These are phyloP conservation scores for Dryobota labecula DNA, from an alignment of 2,888 invertebrate genomes.

Conservation along the genomic window DNA sequence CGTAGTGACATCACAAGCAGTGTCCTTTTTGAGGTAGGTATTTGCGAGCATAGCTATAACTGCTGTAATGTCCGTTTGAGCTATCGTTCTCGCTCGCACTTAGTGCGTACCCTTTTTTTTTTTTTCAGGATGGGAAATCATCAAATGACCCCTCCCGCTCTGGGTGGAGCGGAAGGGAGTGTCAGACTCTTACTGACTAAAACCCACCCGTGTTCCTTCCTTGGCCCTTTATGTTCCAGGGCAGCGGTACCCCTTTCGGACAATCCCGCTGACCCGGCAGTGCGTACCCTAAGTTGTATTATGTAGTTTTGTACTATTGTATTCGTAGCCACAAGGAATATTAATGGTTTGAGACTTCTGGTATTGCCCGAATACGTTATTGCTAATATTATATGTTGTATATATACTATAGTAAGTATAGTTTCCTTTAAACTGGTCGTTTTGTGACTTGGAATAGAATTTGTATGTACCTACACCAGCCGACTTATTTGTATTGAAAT, in stretches of 20 bases:
- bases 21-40: background rate
- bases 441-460: background rate
- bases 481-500: background rate
- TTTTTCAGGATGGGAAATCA: too few relatives aligned
- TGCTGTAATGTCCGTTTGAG: background rate
- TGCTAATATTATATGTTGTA: conserved; percentile 15
- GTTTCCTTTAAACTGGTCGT: background rate
- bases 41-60: background rate
- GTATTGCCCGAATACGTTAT: conserved; percentile 15
- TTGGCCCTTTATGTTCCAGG: too few relatives aligned
- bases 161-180: too few relatives aligned
- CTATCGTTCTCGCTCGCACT: background rate
- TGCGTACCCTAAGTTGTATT: background rate
- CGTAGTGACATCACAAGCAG: background rate
- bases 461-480: background rate
- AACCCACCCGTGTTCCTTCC: too few relatives aligned
- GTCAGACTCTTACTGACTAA: too few relatives aligned
- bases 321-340: conserved; percentile 1
- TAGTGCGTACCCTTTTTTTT: background rate
- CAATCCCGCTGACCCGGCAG: too few relatives aligned
- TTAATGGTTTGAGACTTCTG: conserved; percentile 34
- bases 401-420: background rate
- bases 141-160: too few relatives aligned
- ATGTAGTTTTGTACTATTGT: conserved; percentile 3
- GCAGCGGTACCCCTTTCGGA: too few relatives aligned